phyloP scores from a whole-genome alignment of 2,113 vertebrate genomes.

The Pycnonotus jocosus region DNA sequence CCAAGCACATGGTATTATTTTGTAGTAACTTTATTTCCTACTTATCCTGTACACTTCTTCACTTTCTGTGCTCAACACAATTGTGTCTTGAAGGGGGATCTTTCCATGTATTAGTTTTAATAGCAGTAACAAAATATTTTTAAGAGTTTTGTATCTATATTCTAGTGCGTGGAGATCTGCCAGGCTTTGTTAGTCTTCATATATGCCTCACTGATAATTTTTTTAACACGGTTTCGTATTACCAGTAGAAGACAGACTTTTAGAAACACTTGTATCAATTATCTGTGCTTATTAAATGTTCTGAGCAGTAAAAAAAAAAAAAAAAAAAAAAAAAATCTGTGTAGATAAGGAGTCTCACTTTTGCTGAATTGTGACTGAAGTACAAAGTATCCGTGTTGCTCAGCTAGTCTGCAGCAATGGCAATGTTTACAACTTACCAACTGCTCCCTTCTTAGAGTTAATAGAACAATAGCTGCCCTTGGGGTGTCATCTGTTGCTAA shows the following conservation, averaged over 20 bases:
- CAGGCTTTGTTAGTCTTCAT: background rate
- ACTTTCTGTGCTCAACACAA: background rate
- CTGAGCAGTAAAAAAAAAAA: background rate
- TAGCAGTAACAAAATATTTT: background rate
- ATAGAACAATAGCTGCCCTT: constrained; percentile 14
- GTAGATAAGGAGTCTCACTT: background rate
- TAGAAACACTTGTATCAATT: background rate
- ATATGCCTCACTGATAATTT: background rate
- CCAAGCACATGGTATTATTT: background rate
- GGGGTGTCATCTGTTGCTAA: background rate
- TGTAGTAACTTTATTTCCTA: background rate
- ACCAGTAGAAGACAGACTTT: background rate
- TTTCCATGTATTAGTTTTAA: background rate
- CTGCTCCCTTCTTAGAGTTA: background rate
- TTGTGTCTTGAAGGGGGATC: background rate
- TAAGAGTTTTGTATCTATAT: background rate
- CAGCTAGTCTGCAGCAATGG: background rate
- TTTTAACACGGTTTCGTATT: background rate
- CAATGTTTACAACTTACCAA: background rate
- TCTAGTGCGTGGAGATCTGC: background rate
- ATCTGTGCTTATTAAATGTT: background rate
- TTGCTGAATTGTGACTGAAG: background rate
- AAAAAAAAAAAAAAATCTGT: background rate
- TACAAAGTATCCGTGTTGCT: background rate
- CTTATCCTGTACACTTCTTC: background rate